Evolutionary conservation across 2,888 invertebrate species (phyloP).

Genomic region (Eulithis testata): DNA sequence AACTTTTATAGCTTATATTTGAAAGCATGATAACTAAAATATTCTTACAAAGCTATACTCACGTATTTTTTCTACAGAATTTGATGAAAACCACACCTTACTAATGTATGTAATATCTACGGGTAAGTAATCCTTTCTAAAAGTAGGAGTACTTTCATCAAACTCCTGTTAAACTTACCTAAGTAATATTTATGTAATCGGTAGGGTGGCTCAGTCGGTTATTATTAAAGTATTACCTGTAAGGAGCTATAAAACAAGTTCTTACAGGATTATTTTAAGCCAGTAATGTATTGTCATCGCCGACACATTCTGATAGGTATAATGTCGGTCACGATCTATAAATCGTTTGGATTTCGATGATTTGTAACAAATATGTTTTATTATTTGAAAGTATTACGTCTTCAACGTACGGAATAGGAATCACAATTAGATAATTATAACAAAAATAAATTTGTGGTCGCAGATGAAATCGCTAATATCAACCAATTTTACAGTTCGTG

Average conservation of each 20-base stretch:
- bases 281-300: slow-evolving; percentile 28
- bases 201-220: slow-evolving; percentile 24
- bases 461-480: too few relatives aligned
- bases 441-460: too few relatives aligned
- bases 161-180: background rate
- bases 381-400: too few relatives aligned
- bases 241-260: slow-evolving; percentile 26
- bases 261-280: slow-evolving; percentile 27
- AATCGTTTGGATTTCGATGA: background rate
- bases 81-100: too few relatives aligned
- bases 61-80: too few relatives aligned
- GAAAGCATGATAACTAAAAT: background rate
- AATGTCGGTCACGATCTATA: slow-evolving; percentile 1
- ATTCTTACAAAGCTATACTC: too few relatives aligned
- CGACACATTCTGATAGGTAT: slow-evolving; percentile 1
- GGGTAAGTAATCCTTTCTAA: background rate
- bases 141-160: background rate
- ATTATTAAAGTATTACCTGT: slow-evolving; percentile 30
- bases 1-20: slow-evolving; percentile 4
- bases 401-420: too few relatives aligned
- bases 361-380: too few relatives aligned
- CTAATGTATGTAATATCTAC: too few relatives aligned
- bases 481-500: slow-evolving; percentile 23
- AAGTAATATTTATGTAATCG: slow-evolving; percentile 34
- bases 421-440: too few relatives aligned